Conservation (phyloP, 2,113 vertebrate genomes). For the Seriola dumerili region DNA sequence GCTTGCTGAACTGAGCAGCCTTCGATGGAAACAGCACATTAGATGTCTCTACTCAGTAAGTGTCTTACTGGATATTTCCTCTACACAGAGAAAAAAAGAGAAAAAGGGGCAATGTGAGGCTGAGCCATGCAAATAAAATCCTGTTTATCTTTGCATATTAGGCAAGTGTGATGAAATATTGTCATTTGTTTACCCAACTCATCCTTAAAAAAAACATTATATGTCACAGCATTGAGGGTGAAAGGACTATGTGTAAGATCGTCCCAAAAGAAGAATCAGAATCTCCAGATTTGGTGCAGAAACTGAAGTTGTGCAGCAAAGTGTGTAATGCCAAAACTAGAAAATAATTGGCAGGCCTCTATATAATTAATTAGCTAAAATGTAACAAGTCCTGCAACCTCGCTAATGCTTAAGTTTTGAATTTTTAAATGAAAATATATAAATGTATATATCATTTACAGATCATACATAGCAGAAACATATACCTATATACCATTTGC, state of each 20-base stretch:
- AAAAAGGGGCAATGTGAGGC: neutral
- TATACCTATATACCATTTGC: neutral
- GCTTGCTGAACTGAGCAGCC: slow-evolving; percentile 52
- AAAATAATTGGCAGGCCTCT: too few relatives aligned
- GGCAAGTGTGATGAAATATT: neutral
- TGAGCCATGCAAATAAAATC: neutral
- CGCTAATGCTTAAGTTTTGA: too few relatives aligned
- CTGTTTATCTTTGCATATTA: neutral
- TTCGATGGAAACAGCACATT: slow-evolving; percentile 45
- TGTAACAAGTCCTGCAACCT: too few relatives aligned
- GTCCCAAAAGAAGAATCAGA: neutral
- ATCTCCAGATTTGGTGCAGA: too few relatives aligned
- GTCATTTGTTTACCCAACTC: neutral
- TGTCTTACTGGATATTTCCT: slow-evolving; percentile 40
- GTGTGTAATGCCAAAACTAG: too few relatives aligned
- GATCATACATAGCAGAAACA: too few relatives aligned
- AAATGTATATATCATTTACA: too few relatives aligned
- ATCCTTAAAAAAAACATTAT: neutral
- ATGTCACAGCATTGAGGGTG: neutral
- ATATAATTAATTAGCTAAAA: too few relatives aligned
- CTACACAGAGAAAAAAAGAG: neutral
- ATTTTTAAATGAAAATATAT: neutral
- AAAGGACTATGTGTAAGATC: neutral
- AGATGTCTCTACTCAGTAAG: slow-evolving; percentile 46
- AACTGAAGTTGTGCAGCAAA: too few relatives aligned